These are phyloP conservation scores for Oceanodroma tethys DNA, from an alignment of 2,113 vertebrate species.

Conservation along the genomic window DNA sequence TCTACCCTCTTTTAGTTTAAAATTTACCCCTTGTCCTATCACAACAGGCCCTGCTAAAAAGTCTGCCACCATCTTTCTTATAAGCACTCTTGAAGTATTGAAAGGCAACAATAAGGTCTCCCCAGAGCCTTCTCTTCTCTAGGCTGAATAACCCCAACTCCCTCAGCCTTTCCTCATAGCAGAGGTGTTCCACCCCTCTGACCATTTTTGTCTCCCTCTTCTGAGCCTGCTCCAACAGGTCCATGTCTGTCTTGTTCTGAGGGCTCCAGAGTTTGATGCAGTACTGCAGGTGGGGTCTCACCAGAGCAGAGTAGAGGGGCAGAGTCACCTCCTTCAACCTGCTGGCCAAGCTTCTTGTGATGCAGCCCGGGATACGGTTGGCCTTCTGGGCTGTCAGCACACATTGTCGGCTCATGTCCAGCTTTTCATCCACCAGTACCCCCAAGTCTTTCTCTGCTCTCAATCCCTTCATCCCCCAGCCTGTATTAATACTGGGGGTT, in stretches of 20 bases:
- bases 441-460: not conserved
- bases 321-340: rapidly evolving
- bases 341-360: not conserved
- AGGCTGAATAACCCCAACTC: not conserved
- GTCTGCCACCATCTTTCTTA: not conserved
- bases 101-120: not conserved
- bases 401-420: not conserved
- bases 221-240: not conserved
- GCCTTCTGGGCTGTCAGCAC: rapidly evolving
- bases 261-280: not conserved
- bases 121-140: not conserved
- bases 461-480: not conserved
- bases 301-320: not conserved
- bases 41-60: not conserved
- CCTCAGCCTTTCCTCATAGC: not conserved
- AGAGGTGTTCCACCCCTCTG: not conserved
- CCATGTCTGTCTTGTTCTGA: not conserved
- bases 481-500: rapidly evolving
- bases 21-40: not conserved
- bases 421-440: not conserved
- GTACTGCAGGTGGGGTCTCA: rapidly evolving
- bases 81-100: not conserved
- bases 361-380: too few species aligned
- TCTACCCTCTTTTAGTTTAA: not conserved
- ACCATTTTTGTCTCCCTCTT: not conserved